Percentiles rank a stretch among this genome's conserved stretches.
These are phyloP conservation scores for Lordiphosa mommai DNA, from an alignment of 1,140 invertebrate genomes.

Conservation along the genomic window DNA sequence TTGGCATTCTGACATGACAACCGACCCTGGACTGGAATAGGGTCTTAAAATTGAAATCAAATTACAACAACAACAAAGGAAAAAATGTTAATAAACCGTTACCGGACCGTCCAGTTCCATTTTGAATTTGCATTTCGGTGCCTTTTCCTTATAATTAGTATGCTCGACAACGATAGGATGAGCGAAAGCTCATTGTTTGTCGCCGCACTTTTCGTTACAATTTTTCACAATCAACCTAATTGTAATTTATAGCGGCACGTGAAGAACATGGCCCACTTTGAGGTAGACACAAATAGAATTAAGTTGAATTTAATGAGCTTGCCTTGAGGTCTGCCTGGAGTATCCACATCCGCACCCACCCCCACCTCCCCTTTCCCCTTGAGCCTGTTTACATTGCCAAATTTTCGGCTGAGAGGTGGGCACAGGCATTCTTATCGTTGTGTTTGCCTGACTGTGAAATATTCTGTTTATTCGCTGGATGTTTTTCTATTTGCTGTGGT, in stretches of 20 bases:
- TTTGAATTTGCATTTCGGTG: neutral
- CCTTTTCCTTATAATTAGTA: slow-evolving; percentile 56
- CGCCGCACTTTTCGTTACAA: slow-evolving; percentile 19
- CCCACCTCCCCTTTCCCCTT: no score
- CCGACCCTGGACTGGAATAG: slow-evolving; percentile 6
- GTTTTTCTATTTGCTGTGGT: slow-evolving; percentile 9
- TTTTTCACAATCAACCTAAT: slow-evolving; percentile 73
- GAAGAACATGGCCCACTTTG: slow-evolving; percentile 18
- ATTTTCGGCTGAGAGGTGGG: no score
- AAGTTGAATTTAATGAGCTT: slow-evolving; percentile 62
- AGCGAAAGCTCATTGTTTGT: slow-evolving; percentile 7
- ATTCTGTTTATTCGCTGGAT: slow-evolving; percentile 39
- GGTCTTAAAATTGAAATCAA: slow-evolving; percentile 62
- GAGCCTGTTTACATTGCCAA: slow-evolving; percentile 36
- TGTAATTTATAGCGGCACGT: slow-evolving; percentile 64
- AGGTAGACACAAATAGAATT: slow-evolving; percentile 50
- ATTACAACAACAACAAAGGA: slow-evolving; percentile 16
- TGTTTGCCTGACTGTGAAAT: slow-evolving; percentile 27
- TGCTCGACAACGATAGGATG: slow-evolving; percentile 11
- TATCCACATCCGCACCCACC: no score
- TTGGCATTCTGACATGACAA: slow-evolving; percentile 71
- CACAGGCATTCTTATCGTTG: slow-evolving; percentile 23
- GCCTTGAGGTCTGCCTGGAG: slow-evolving; percentile 17
- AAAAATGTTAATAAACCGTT: slow-evolving; percentile 8
- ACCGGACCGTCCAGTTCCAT: slow-evolving; percentile 1